These are phyloP conservation scores for Rhamnusium bicolor DNA, from an alignment of 2,888 invertebrate species.

Conservation along the genomic window DNA sequence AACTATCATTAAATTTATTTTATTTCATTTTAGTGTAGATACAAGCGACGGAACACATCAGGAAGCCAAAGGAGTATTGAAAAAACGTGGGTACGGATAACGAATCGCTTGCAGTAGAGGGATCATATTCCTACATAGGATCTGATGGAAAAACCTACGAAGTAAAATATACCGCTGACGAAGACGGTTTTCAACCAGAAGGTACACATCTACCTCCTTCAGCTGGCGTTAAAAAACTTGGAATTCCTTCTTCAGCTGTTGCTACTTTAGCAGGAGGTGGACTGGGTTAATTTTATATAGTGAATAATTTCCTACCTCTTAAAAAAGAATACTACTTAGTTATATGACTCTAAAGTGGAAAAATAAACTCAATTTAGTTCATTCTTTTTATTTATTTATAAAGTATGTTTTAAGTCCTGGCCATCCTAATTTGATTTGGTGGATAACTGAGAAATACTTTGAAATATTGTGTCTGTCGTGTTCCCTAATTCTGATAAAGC, in stretches of 20 bases:
- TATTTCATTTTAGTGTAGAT: constrained; percentile 56
- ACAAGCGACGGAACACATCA: constrained; percentile 73
- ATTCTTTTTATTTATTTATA: too few relatives aligned
- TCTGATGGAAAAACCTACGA: constrained; percentile 73
- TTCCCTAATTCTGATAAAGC: too few relatives aligned
- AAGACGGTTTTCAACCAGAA: constrained; percentile 72
- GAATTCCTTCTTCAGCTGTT: constrained; percentile 65
- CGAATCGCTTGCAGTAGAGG: constrained; percentile 72
- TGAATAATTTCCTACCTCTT: too few relatives aligned
- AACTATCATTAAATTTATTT: too few relatives aligned
- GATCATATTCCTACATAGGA: constrained; percentile 75
- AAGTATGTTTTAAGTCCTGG: too few relatives aligned
- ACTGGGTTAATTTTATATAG: constrained; percentile 54
- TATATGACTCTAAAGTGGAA: too few relatives aligned
- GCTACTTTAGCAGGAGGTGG: constrained; percentile 64
- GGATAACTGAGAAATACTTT: too few relatives aligned
- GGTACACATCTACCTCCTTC: constrained; percentile 62
- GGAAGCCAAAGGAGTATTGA: constrained; percentile 70
- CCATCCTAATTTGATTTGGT: too few relatives aligned
- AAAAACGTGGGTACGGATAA: constrained; percentile 71
- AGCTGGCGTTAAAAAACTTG: constrained; percentile 59
- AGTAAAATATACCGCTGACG: constrained; percentile 74
- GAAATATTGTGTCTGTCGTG: too few relatives aligned
- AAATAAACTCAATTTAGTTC: too few relatives aligned
- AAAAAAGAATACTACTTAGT: too few relatives aligned